Evolutionary conservation across 2,888 invertebrate genomes (phyloP).

Genomic region (Rhagium mordax): DNA sequence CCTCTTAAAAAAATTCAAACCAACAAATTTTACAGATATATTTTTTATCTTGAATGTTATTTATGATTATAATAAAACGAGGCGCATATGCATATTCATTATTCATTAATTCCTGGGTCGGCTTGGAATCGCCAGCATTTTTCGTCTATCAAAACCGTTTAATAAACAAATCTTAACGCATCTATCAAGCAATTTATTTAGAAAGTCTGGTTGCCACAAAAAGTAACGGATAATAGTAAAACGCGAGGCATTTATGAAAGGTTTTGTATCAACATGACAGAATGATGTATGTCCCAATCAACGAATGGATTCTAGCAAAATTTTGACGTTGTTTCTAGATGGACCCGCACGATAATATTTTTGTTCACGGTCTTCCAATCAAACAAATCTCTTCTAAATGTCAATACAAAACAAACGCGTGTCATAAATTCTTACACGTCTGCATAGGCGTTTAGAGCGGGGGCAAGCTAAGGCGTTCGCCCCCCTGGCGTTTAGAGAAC

Average conservation of each 20-base stretch:
- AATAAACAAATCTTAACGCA: slow-evolving; percentile 22
- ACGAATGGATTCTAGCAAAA: slow-evolving; percentile 28
- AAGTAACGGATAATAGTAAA: slow-evolving; percentile 28
- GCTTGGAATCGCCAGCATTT: not conserved
- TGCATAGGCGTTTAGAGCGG: not conserved
- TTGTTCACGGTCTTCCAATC: slow-evolving; percentile 28
- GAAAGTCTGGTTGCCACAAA: slow-evolving; percentile 19
- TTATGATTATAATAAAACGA: too few species aligned
- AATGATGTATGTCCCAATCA: slow-evolving; percentile 37
- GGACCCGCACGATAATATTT: slow-evolving; percentile 16
- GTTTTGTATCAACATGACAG: slow-evolving; percentile 33
- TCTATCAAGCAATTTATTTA: slow-evolving; percentile 25
- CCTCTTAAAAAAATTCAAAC: too few species aligned
- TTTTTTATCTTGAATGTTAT: too few species aligned
- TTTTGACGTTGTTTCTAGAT: slow-evolving; percentile 36
- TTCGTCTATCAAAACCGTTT: not conserved
- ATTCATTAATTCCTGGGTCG: not conserved
- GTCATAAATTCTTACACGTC: slow-evolving; percentile 20
- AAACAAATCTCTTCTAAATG: slow-evolving; percentile 30
- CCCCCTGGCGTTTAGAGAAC: not conserved
- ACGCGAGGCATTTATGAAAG: slow-evolving; percentile 31
- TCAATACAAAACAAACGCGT: slow-evolving; percentile 19
- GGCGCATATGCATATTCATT: not conserved
- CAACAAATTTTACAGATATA: too few species aligned
- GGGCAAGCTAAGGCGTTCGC: not conserved